phyloP scores from a whole-genome alignment of 2,888 invertebrate species.

The Brachyopa scutellaris region DNA sequence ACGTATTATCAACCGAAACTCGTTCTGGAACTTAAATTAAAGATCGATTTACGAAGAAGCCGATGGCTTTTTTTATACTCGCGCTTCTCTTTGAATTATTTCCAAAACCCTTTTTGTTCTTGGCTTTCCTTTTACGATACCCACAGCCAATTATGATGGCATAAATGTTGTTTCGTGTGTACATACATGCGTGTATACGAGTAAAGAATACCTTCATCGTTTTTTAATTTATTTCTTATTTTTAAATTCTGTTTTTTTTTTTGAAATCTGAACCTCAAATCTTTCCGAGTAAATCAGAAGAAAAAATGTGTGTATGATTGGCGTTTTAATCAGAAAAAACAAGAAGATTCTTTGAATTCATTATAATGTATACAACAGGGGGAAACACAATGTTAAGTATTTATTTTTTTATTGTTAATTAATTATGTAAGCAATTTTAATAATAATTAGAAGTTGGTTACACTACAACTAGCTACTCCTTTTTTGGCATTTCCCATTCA shows the following conservation, averaged over 20 bases:
- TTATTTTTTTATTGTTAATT: no score
- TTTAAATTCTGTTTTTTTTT: background rate
- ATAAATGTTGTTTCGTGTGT: constrained; percentile 16
- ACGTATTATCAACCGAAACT: constrained; percentile 33
- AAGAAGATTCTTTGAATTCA: constrained; percentile 1
- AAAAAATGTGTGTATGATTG: constrained; percentile 52
- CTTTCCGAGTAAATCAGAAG: constrained; percentile 52
- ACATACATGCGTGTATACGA: no score
- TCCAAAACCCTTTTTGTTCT: constrained; percentile 1
- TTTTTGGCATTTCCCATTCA: background rate
- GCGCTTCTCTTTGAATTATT: constrained; percentile 5
- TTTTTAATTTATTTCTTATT: constrained; percentile 46
- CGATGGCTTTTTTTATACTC: background rate
- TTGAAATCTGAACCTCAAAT: constrained; percentile 24
- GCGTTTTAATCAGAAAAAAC: constrained; percentile 35
- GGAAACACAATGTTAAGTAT: no score
- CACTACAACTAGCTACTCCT: background rate
- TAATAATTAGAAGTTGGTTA: constrained; percentile 5
- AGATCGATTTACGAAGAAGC: constrained; percentile 25
- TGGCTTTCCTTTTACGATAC: background rate
- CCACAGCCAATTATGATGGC: constrained; percentile 37
- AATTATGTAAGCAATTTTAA: background rate
- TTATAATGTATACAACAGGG: no score
- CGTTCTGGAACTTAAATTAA: constrained; percentile 20
- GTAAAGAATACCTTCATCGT: no score